Conservation (phyloP, 1,140 invertebrate species). For the Theocolax elegans region DNA sequence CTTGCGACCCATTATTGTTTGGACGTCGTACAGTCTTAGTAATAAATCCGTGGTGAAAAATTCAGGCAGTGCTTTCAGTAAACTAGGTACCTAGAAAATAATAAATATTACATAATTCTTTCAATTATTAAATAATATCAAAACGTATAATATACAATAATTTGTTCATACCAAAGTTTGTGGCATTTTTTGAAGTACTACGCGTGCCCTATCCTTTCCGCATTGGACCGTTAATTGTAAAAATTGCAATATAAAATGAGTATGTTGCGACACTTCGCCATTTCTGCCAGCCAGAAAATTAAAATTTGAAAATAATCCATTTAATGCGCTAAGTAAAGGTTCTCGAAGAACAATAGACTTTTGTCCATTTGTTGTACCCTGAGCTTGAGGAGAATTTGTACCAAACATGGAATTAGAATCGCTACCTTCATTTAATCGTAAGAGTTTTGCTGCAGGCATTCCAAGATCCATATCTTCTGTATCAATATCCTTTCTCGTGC, state of each 20-base stretch:
- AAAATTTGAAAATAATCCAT: conserved; percentile 78
- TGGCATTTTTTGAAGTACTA: conserved; percentile 85
- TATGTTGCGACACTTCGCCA: conserved; percentile 82
- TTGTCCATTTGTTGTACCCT: conserved; percentile 61
- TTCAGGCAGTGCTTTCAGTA: conserved; percentile 83
- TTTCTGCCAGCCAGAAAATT: conserved; percentile 79
- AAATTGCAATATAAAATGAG: conserved; percentile 87
- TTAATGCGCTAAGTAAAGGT: conserved; percentile 71
- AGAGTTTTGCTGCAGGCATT: conserved; percentile 72
- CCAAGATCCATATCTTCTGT: conserved; percentile 72
- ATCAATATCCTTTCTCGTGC: conserved; percentile 71
- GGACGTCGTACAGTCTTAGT: conserved; percentile 82
- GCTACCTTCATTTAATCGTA: conserved; percentile 73
- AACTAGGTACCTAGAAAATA: conserved; percentile 71
- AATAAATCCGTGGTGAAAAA: conserved; percentile 79
- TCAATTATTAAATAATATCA: conserved; percentile 3
- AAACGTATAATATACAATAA: not conserved
- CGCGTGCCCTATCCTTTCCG: conserved; percentile 78
- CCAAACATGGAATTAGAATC: conserved; percentile 69
- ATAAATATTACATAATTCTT: conserved; percentile 2
- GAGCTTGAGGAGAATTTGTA: conserved; percentile 69
- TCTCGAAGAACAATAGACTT: conserved; percentile 70
- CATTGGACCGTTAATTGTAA: conserved; percentile 84
- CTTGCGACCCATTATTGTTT: conserved; percentile 76
- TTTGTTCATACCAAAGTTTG: conserved; percentile 70